Percentiles rank a stretch among this genome's conserved stretches.
phyloP scores from a whole-genome alignment of 2,888 invertebrate species.

The Drosophila setosimentum region DNA sequence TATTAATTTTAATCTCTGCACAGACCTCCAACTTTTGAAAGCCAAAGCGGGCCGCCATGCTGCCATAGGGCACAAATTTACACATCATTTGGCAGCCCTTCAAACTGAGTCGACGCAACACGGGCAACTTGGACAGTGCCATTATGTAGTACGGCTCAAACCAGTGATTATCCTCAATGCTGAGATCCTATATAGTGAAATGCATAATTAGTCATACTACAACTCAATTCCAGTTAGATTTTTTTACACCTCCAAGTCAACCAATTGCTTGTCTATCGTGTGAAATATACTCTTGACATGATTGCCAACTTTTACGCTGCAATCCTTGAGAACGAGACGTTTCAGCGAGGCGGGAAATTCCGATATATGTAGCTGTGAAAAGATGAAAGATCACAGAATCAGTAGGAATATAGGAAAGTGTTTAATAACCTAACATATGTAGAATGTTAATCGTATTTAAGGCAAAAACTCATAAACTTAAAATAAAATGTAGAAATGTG shows the following conservation, averaged over 20 bases:
- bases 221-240: neutral
- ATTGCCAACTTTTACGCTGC: constrained; percentile 78
- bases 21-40: constrained; percentile 85
- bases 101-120: constrained; percentile 88
- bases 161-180: constrained; percentile 91
- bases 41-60: constrained; percentile 90
- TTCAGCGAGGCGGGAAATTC: constrained; percentile 88
- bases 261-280: constrained; percentile 82
- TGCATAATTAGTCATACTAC: neutral
- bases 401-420: neutral
- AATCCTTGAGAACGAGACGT: constrained; percentile 86
- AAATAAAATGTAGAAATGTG: neutral
- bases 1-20: neutral
- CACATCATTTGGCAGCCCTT: constrained; percentile 89
- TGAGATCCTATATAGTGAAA: constrained; percentile 87
- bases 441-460: too few relatives aligned
- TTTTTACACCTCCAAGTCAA: constrained; percentile 73
- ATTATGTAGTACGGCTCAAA: constrained; percentile 90
- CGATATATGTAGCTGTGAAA: constrained; percentile 87
- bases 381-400: neutral
- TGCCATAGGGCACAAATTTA: constrained; percentile 91
- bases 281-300: constrained; percentile 82
- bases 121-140: constrained; percentile 89
- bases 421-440: neutral
- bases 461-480: neutral